A percentile compares a stretch with the other conserved stretches of the same genome.
These are phyloP conservation scores for Ceyx cyanopectus DNA, from an alignment of 2,113 vertebrate species.

Conservation along the genomic window DNA sequence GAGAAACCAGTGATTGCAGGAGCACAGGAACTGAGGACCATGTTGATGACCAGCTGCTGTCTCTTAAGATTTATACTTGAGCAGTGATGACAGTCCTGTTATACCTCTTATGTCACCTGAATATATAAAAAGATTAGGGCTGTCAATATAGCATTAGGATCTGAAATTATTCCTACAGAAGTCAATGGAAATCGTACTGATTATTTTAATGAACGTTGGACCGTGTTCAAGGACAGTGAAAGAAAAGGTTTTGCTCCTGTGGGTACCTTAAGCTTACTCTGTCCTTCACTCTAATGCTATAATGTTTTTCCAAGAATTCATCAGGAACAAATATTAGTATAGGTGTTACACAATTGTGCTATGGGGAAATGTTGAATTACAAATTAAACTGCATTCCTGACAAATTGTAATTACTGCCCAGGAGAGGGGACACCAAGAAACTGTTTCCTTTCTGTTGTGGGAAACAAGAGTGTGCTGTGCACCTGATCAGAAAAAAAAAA, in stretches of 20 bases:
- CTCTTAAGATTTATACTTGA: neutral
- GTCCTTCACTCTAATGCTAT: neutral
- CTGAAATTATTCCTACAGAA: neutral
- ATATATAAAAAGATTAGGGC: neutral
- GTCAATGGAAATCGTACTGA: neutral
- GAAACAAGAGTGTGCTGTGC: conserved; percentile 42
- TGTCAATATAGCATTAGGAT: neutral
- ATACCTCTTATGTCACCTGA: neutral
- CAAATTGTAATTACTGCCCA: conserved; percentile 79
- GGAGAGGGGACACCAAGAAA: conserved; percentile 65
- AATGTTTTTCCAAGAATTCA: neutral
- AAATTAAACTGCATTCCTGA: conserved; percentile 68
- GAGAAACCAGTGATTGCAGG: neutral
- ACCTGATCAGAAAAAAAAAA: conserved; percentile 38
- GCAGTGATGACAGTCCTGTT: neutral
- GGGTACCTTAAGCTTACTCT: neutral
- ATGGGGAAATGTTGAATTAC: conserved; percentile 73
- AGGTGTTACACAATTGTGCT: conserved; percentile 67
- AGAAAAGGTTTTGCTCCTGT: neutral
- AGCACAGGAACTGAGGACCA: neutral
- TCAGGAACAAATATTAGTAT: conserved; percentile 74
- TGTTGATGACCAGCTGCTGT: neutral
- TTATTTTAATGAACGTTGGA: neutral
- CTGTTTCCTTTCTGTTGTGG: conserved; percentile 61
- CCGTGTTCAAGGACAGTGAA: neutral